A percentile compares a stretch with the other conserved stretches of the same genome.
Evolutionary conservation across 2,888 invertebrate genomes (phyloP).

Genomic region (Eilema sororculum): DNA sequence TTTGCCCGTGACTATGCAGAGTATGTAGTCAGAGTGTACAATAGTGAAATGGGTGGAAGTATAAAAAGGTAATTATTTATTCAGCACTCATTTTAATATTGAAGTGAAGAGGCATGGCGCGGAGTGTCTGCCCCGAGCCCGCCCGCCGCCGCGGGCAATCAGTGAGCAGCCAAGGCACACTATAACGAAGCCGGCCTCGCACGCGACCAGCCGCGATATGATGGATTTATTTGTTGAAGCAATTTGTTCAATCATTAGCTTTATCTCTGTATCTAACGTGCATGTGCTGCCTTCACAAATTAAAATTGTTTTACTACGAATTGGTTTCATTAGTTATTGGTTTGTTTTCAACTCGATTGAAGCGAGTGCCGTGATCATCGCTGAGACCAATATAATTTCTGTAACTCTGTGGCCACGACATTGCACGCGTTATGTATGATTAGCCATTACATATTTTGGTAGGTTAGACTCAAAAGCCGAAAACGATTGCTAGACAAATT

Average conservation of each 20-base stretch:
- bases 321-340: background rate
- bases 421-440: too few species aligned
- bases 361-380: too few species aligned
- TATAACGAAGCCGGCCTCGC: slow-evolving; percentile 4
- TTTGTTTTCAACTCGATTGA: background rate
- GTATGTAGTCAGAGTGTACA: too few species aligned
- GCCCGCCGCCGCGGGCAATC: slow-evolving; percentile 3
- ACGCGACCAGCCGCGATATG: background rate
- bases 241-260: slow-evolving; percentile 3
- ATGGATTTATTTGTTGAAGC: slow-evolving; percentile 3
- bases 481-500: too few species aligned
- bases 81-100: background rate
- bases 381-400: too few species aligned
- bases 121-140: too few species aligned
- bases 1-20: background rate
- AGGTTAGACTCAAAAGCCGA: too few species aligned
- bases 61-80: background rate
- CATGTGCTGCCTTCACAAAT: background rate
- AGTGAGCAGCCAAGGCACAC: background rate
- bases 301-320: background rate
- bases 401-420: too few species aligned
- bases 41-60: background rate
- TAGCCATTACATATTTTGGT: too few species aligned
- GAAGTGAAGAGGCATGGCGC: background rate
- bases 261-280: slow-evolving; percentile 4